A percentile compares a stretch with the other conserved stretches of the same genome.
phyloP scores from a whole-genome alignment of 2,888 invertebrate genomes.

The Cosmia pyralina region DNA sequence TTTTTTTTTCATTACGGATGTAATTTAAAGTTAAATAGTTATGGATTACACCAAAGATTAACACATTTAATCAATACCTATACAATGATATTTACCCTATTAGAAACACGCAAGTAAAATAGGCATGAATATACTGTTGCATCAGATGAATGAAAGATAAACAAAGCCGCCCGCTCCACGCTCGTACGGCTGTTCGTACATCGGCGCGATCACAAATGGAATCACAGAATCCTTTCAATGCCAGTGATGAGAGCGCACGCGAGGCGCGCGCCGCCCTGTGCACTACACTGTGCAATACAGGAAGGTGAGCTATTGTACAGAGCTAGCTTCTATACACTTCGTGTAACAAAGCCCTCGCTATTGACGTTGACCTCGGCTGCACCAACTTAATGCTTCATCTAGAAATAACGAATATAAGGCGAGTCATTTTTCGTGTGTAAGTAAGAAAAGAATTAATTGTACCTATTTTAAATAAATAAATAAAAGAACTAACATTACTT shows the following conservation, averaged over 20 bases:
- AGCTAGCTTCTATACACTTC: background rate
- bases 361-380: background rate
- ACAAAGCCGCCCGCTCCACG: conserved; percentile 34
- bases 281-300: background rate
- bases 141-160: background rate
- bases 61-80: background rate
- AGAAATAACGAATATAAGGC: background rate
- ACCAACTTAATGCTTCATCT: background rate
- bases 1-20: background rate
- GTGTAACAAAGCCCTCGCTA: conserved; percentile 4
- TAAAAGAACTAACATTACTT: background rate
- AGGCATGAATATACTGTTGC: background rate
- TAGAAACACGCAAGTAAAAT: background rate
- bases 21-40: background rate
- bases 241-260: conserved; percentile 44
- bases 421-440: background rate
- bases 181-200: background rate
- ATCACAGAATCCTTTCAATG: conserved; percentile 79
- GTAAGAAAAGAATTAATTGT: background rate
- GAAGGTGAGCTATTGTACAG: background rate
- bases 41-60: background rate
- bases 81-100: background rate
- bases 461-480: too few relatives aligned
- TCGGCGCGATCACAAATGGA: conserved; percentile 50
- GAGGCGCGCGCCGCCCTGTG: conserved; percentile 8